A percentile compares a stretch with the other conserved stretches of the same genome.
phyloP scores from a whole-genome alignment of 2,888 invertebrate species.

The Nesidiocoris tenuis region DNA sequence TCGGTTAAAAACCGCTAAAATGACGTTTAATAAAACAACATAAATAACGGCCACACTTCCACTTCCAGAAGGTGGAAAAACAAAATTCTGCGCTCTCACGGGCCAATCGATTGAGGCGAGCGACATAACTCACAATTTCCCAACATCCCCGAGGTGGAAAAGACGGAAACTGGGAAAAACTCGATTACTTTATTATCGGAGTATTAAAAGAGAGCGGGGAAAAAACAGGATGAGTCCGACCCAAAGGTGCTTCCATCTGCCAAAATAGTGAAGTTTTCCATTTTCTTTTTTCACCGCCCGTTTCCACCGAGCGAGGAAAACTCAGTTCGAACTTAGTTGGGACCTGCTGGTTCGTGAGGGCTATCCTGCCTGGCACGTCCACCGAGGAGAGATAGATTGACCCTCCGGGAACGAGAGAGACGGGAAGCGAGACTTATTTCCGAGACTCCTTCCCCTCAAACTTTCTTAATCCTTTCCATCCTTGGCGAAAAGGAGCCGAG shows the following conservation, averaged over 20 bases:
- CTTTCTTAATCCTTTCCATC: neutral
- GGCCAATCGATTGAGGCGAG: too few relatives aligned
- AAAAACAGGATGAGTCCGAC: neutral
- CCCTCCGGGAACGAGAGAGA: neutral
- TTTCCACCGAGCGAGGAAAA: neutral
- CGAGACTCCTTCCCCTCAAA: neutral
- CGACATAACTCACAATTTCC: too few relatives aligned
- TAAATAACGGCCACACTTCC: too few relatives aligned
- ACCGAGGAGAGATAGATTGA: neutral
- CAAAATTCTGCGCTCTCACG: too few relatives aligned
- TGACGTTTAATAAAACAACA: too few relatives aligned
- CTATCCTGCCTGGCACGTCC: neutral
- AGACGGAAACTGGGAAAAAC: too few relatives aligned
- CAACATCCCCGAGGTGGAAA: too few relatives aligned
- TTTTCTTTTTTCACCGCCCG: neutral
- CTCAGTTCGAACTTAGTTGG: neutral
- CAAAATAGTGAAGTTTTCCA: neutral
- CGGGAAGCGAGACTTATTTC: neutral
- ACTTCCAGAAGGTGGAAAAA: too few relatives aligned
- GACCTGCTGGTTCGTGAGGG: neutral
- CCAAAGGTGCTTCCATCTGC: neutral
- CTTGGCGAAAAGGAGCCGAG: neutral
- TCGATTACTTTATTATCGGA: neutral
- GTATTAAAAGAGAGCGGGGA: neutral
- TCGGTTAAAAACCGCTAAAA: too few relatives aligned